Base-by-base conservation (phyloP, 2,797 vertebrate genomes). In the Pangasius djambal region DNA sequence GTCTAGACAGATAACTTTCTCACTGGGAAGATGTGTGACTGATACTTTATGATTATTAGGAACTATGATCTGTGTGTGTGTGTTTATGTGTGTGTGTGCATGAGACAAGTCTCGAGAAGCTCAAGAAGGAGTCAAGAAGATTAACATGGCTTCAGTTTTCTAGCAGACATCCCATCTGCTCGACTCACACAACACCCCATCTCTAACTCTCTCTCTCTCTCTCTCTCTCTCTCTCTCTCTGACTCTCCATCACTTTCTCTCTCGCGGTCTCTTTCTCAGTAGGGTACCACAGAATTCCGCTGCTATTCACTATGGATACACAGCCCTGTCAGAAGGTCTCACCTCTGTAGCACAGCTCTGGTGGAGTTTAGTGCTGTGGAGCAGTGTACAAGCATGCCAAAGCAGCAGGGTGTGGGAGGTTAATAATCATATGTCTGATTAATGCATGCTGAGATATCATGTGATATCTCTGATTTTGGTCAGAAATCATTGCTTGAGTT, bases 91-190 rank as follows among this genome's bases (percentile, higher is more conserved):
- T n/a, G 63, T 65, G n/a, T 34, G 12, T 69, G 9, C 6, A 5
- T 25, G 59, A 55, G 55, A 55, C 2, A 55, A 16, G 15, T 55
- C 55, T 55, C 13, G 15, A 59, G 55, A 55, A 55, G 57, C 57
- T 59, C 57, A 6, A 18, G 57, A 59, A 37, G 7, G 6, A 37
- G 69, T 72, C 34, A 6, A 28, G 37, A 77, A 28, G 4, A 28
- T 37, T 7, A 37, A 37, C 31, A 70, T 70, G 31, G 31, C 22
- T 44, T 40, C 72, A 48, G 37, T 44, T 44, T 75, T 75, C 40
- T 75, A 75, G 72, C 72, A 74, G 72, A 74, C 40, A 48, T 48
- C 40, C 72, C 74, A 77, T 72, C 69, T 72, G 69, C 34, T 72
- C 10, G 12, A 65, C 63, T 8, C 34, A 20, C 69, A 72, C 69